Evolutionary conservation across 2,888 invertebrate genomes (phyloP), one percentile per base, ranked within the genome.

Genomic region (Diaprepes abbreviatus): DNA sequence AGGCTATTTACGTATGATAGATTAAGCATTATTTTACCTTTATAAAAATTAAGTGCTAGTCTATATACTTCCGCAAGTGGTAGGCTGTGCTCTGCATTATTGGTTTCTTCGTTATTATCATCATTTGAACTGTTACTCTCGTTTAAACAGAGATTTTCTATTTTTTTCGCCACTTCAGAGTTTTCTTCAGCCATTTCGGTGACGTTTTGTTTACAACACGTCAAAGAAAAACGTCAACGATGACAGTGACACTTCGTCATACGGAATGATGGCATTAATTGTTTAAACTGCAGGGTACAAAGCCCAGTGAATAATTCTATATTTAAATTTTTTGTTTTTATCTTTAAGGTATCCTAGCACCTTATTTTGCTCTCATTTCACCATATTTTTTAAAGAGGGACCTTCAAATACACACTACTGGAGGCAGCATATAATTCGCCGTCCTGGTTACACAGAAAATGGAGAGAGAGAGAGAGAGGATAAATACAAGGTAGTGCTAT

Each of bases 11-110:
- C 38, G 5, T 36, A 45, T n/a, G 40, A 24, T 28, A 43, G 17
- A 35, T n/a, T n/a, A n/a, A n/a, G n/a, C n/a, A n/a, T n/a, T n/a
- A n/a, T 10, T 81, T 77, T 88, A 97, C 97, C 97, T 92, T 96
- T 97, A 82, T 96, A 97, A 86, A 97, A 98, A 80, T 89, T 89
- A 70, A 96, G 86, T 28, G 95, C 95, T 78, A 96, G 88, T 86
- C 92, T 93, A 85, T 96, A 98, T 57, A 97, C 90, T 79, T 96
- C 95, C 79, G 89, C 88, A 68, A 92, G 81, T 45, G 91, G 89
- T 78, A 92, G 86, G 54, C 91, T 90, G 89, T 91, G 91, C 86
- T 91, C 80, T 57, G 77, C 45, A 58, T 72, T 75, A 45, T 77
- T 74, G 54, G 60, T 89, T 48, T 70, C 63, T 52, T 59, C 21